phyloP scores from a whole-genome alignment of 2,113 vertebrate genomes.

The Mesitornis unicolor region DNA sequence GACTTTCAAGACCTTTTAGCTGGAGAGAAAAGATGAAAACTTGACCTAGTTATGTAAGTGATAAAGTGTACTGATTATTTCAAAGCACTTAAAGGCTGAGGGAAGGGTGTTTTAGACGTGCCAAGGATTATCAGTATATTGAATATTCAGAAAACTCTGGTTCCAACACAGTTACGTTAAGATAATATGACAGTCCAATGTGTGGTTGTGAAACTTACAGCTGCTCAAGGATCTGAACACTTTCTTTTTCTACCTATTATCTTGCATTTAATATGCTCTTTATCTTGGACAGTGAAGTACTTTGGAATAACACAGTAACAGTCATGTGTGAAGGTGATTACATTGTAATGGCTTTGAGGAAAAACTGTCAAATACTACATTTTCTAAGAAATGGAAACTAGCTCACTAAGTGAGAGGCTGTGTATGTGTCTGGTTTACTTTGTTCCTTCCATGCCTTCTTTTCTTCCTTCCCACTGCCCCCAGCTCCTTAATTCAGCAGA shows the following conservation, averaged over 20 bases:
- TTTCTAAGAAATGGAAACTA: neutral
- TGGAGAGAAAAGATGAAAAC: neutral
- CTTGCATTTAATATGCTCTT: neutral
- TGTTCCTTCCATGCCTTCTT: neutral
- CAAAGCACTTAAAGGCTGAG: neutral
- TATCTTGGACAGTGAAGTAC: neutral
- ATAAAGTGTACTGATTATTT: neutral
- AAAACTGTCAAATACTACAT: neutral
- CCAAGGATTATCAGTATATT: neutral
- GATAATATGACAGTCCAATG: neutral
- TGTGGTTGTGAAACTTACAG: neutral
- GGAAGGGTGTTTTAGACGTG: neutral
- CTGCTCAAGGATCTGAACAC: neutral
- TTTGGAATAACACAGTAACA: neutral
- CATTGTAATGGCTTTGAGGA: neutral
- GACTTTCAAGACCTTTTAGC: neutral
- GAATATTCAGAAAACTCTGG: neutral
- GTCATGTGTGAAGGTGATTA: neutral
- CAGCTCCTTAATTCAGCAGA: neutral
- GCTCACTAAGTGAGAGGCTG: neutral
- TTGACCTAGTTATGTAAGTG: neutral
- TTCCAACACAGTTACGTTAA: neutral
- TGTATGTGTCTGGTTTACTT: neutral
- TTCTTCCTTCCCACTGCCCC: neutral
- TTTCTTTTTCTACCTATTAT: neutral